Conservation (phyloP, 2,797 vertebrate genomes). For the Triplophysa yarkandensis region DNA sequence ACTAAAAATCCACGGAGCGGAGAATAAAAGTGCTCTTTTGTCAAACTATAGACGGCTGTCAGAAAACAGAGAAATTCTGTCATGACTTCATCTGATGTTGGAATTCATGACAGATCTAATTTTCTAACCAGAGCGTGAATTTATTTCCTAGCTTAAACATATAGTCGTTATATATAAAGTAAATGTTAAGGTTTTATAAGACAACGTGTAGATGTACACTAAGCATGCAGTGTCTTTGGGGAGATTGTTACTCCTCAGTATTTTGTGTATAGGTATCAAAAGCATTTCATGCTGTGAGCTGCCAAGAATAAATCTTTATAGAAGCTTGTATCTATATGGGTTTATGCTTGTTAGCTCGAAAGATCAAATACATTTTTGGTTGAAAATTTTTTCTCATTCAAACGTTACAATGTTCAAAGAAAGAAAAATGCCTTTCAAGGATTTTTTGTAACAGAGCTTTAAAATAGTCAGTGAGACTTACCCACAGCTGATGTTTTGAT, state of each 20-base stretch:
- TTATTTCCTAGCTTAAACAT: conserved; percentile 12
- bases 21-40: conserved; percentile 23
- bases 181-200: conserved; percentile 1
- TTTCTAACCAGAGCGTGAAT: conserved; percentile 29
- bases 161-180: neutral
- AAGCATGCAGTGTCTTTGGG: neutral
- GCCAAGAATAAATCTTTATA: conserved; percentile 16
- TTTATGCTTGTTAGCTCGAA: conserved; percentile 58
- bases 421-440: neutral
- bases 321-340: conserved; percentile 65
- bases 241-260: neutral
- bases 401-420: neutral
- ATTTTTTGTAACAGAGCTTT: neutral
- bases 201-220: neutral
- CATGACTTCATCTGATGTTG: conserved; percentile 42
- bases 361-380: conserved; percentile 5
- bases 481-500: conserved; percentile 33
- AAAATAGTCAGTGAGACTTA: conserved; percentile 14
- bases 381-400: neutral
- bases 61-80: conserved; percentile 35
- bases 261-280: neutral
- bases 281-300: neutral
- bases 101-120: conserved; percentile 52
- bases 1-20: conserved; percentile 38
- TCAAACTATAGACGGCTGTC: conserved; percentile 35